phyloP scores from a whole-genome alignment of 2,888 invertebrate species.

The Cataglyphis cursor region DNA sequence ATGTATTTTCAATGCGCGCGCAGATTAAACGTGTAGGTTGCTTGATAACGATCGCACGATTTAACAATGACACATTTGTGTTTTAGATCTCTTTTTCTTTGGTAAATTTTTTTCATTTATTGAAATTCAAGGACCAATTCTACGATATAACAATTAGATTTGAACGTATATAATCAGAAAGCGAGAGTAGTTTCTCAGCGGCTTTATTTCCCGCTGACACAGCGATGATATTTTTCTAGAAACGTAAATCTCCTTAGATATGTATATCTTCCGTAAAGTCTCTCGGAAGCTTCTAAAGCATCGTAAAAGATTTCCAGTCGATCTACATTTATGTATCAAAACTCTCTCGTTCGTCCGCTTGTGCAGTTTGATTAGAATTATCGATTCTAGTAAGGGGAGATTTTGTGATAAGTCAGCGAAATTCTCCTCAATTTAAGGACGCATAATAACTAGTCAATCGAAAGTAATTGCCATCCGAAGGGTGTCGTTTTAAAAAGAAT shows the following conservation, averaged over 20 bases:
- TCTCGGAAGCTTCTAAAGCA: background rate
- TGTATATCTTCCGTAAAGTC: conserved; percentile 2
- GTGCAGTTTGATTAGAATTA: conserved; percentile 56
- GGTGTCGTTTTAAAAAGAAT: conserved; percentile 22
- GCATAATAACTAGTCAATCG: conserved; percentile 54
- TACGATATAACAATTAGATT: background rate
- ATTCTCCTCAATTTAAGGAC: conserved; percentile 34
- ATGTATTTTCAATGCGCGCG: conserved; percentile 2
- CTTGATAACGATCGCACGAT: background rate
- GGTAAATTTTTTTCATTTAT: background rate
- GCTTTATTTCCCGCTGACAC: background rate
- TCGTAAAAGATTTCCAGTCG: conserved; percentile 42
- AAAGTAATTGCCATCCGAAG: conserved; percentile 45
- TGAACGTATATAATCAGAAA: background rate
- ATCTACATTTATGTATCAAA: conserved; percentile 49
- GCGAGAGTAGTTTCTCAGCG: background rate
- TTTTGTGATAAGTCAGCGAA: conserved; percentile 40
- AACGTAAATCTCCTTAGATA: background rate
- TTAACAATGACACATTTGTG: background rate
- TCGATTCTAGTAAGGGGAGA: conserved; percentile 54
- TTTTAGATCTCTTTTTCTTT: background rate
- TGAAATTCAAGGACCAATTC: too few relatives aligned
- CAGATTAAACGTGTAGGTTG: background rate
- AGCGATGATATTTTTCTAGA: background rate
- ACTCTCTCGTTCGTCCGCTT: background rate